phyloP scores from a whole-genome alignment of 2,797 vertebrate species.

The Sciurus carolinensis region DNA sequence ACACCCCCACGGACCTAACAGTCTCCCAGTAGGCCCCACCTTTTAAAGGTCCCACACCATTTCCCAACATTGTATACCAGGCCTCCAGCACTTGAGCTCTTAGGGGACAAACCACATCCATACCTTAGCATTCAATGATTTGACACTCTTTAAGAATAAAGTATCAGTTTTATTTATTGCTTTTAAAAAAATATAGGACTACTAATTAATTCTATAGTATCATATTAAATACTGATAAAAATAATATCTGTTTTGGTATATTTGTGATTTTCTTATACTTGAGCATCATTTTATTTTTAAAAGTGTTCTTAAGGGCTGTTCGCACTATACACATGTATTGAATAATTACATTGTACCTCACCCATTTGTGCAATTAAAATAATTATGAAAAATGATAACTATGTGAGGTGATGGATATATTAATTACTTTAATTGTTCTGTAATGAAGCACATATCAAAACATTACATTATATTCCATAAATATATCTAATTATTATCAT shows the following conservation, averaged over 20 bases:
- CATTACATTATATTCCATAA: neutral
- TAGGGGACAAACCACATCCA: no score
- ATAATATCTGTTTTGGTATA: constrained; percentile 5
- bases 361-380: neutral
- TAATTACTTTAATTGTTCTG: no score
- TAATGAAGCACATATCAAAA: no score
- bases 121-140: neutral
- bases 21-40: no score
- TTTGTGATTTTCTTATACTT: constrained; percentile 49
- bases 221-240: constrained; percentile 43
- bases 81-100: no score
- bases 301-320: neutral
- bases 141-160: constrained; percentile 50
- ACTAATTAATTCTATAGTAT: constrained; percentile 6
- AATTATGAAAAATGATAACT: neutral
- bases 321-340: neutral
- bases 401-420: neutral
- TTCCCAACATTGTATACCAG: no score
- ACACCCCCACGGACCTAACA: no score
- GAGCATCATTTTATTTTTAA: neutral
- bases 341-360: neutral
- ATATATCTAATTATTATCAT: neutral
- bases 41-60: no score
- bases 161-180: constrained; percentile 16
- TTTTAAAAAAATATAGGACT: neutral